phyloP scores from a whole-genome alignment of 2,797 vertebrate species.

The Chromis chromis region DNA sequence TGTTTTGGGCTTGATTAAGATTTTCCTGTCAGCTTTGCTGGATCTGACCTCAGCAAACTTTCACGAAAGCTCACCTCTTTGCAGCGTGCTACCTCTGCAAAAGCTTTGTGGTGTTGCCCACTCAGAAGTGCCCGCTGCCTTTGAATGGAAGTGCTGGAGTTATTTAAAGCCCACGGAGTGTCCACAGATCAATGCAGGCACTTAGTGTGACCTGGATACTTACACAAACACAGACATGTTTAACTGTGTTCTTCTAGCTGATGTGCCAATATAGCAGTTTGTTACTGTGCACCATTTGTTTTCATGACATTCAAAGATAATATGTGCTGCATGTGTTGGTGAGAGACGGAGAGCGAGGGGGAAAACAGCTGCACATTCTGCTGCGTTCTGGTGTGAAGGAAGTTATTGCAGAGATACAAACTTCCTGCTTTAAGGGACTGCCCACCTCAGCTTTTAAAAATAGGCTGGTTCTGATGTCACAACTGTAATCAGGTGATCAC shows the following conservation, averaged over 20 bases:
- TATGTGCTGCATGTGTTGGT: no score
- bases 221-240: conserved; percentile 17
- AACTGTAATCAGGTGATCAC: background rate
- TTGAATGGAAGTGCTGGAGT: conserved; percentile 31
- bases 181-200: conserved; percentile 61
- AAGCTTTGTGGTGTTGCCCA: background rate
- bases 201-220: conserved; percentile 24
- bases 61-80: no score
- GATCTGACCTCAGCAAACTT: background rate
- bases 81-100: background rate
- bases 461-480: background rate
- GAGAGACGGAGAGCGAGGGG: background rate
- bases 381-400: background rate
- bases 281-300: no score
- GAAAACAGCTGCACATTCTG: background rate
- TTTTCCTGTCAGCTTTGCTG: background rate
- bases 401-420: background rate
- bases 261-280: no score
- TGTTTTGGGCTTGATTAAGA: background rate
- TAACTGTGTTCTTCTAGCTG: background rate
- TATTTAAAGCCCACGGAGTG: conserved; percentile 46
- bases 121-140: background rate
- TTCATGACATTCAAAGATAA: no score
- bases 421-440: background rate
- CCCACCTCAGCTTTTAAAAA: background rate